Evolutionary conservation across 2,797 vertebrate species (phyloP).

Genomic region (Chiloscyllium punctatum): DNA sequence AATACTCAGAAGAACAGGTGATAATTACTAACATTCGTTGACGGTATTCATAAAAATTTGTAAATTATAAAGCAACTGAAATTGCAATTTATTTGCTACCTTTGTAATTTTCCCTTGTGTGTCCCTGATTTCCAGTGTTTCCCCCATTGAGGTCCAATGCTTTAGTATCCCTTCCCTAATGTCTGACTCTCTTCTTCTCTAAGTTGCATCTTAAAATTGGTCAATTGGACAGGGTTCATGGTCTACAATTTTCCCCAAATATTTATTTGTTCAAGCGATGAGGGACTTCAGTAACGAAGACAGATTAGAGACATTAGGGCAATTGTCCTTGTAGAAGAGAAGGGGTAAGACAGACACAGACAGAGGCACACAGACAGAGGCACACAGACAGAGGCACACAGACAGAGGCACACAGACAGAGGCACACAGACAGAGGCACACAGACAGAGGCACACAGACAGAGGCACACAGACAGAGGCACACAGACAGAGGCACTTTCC

Average conservation of each 20-base stretch:
- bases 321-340: no score
- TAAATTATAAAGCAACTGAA: conserved; percentile 18
- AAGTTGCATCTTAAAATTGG: not conserved
- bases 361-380: no score
- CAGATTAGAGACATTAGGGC: no score
- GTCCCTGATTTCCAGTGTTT: not conserved
- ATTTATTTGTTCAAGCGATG: no score
- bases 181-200: not conserved
- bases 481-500: no score
- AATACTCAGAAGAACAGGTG: not conserved
- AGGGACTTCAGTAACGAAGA: no score
- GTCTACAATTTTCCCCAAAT: not conserved
- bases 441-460: no score
- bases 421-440: no score
- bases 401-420: no score
- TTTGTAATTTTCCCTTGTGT: not conserved
- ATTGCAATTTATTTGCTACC: not conserved
- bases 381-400: no score
- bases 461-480: no score
- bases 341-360: no score
- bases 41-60: not conserved
- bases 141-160: not conserved
- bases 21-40: not conserved
- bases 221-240: not conserved
- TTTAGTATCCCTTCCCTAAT: not conserved